Evolutionary conservation across 2,888 invertebrate genomes (phyloP).

Genomic region (Strigamia crassipes): DNA sequence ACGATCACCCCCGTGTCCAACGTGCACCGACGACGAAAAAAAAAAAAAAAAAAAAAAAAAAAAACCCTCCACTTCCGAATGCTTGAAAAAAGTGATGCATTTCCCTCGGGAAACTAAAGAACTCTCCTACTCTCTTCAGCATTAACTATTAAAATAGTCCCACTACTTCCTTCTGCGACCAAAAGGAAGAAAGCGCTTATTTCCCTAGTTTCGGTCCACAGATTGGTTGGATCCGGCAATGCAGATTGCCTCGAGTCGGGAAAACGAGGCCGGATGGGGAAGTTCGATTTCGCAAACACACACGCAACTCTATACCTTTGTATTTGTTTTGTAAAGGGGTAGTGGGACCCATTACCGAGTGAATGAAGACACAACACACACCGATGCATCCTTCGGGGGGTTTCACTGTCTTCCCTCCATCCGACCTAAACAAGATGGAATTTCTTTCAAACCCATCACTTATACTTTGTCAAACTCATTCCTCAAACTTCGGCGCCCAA

Average conservation of each 20-base stretch:
- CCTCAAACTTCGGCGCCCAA: background rate
- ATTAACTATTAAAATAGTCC: slow-evolving; percentile 11
- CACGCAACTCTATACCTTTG: slow-evolving; percentile 38
- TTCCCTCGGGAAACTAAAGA: too few relatives aligned
- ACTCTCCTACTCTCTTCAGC: too few relatives aligned
- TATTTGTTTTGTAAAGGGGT: slow-evolving; percentile 32
- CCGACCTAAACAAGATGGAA: background rate
- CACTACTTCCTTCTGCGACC: background rate
- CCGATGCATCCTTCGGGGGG: slow-evolving; percentile 7
- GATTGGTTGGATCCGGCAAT: slow-evolving; percentile 27
- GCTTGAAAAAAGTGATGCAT: too few relatives aligned
- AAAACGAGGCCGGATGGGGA: slow-evolving; percentile 34
- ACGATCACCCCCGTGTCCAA: too few relatives aligned
- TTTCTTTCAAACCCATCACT: background rate
- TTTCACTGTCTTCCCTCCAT: background rate
- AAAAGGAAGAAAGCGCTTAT: background rate
- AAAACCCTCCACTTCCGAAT: background rate
- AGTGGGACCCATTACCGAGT: slow-evolving; percentile 29
- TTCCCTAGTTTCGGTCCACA: background rate
- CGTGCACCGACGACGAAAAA: too few relatives aligned
- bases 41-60: too few relatives aligned
- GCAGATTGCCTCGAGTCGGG: slow-evolving; percentile 27
- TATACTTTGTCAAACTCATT: background rate
- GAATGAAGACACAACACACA: slow-evolving; percentile 13
- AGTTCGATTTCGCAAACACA: slow-evolving; percentile 38